These are phyloP conservation scores for Pycnomerus fuliginosus DNA, from an alignment of 2,888 invertebrate genomes.

Conservation along the genomic window DNA sequence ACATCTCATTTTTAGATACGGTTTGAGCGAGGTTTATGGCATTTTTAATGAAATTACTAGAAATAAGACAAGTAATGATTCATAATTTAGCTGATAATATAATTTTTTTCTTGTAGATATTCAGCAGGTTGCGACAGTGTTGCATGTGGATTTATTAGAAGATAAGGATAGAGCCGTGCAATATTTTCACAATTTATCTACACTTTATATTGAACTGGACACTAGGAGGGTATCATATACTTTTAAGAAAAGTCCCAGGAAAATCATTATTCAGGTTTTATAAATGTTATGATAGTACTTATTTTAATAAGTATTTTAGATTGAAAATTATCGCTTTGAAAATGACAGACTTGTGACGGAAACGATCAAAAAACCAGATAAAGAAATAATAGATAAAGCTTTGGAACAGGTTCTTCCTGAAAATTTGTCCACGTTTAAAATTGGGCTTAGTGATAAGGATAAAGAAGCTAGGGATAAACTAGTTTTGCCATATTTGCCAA, in stretches of 20 bases:
- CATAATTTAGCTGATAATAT: slow-evolving; percentile 1
- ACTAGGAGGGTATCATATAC: slow-evolving; percentile 47
- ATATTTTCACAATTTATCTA: slow-evolving; percentile 55
- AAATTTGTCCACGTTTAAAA: slow-evolving; percentile 64
- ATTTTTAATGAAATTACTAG: slow-evolving; percentile 36
- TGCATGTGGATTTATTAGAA: slow-evolving; percentile 57
- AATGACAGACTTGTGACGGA: slow-evolving; percentile 44
- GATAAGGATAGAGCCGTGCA: slow-evolving; percentile 50
- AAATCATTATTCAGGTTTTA: slow-evolving; percentile 53
- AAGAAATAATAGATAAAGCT: slow-evolving; percentile 36
- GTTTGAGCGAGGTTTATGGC: slow-evolving; percentile 37
- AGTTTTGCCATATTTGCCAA: slow-evolving; percentile 61
- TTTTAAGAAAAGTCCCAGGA: slow-evolving; percentile 57
- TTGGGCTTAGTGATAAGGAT: slow-evolving; percentile 63
- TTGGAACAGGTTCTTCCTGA: slow-evolving; percentile 45
- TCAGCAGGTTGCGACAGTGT: slow-evolving; percentile 38
- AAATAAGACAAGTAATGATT: slow-evolving; percentile 46
- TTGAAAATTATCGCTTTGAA: slow-evolving; percentile 45
- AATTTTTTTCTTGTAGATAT: slow-evolving; percentile 32
- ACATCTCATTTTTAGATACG: slow-evolving; percentile 40
- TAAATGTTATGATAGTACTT: background rate
- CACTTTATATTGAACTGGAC: slow-evolving; percentile 46
- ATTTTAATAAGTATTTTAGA: slow-evolving; percentile 24
- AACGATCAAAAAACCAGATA: slow-evolving; percentile 44
- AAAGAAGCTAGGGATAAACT: slow-evolving; percentile 57